Base-by-base conservation (phyloP, 2,113 vertebrate species). In the Acrocephalus kingi region DNA sequence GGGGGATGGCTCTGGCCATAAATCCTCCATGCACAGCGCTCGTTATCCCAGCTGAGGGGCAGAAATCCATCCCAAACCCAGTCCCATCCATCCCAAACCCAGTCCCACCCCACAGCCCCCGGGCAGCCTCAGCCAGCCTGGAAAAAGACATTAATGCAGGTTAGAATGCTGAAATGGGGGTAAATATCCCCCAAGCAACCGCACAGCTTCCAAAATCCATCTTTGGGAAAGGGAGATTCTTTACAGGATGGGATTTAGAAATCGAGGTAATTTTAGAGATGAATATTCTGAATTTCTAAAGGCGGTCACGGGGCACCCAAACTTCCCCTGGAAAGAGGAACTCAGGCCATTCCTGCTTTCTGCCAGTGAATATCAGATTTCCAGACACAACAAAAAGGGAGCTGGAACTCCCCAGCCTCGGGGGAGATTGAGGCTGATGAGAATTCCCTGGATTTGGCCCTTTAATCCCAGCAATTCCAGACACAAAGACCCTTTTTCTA, bases 281-380 rank as follows among this genome's bases (percentile, higher is more conserved):
- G 58, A n/a, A 3, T 43, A 13, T 43, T 78, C 48, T 7, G 8
- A 1, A 3, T 20, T 63, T 22, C 62, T 17, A 2, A 5, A 37
- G 19, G 43, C 0, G 2, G 4, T 5, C 3, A 8, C 22, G 2
- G 35, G 9, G 7, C 17, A 14, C 3, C 1, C 51, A 23, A 22
- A 24, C 1, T 3, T 35, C 25, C 31, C 43, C 28, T 0, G 6
- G 30, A 7, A 6, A 43, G 45, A 8, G 37, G 51, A 66, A 41
- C 6, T 18, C 4, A 1, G 19, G n/a, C 37, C 7, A 2, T 0
- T 7, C 4, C 0, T 2, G 31, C 3, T 7, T 35, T 1, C 4
- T 17, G 0, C 3, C 30, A 3, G 20, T 4, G 45, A 49, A 18
- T 5, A 1, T 13, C 17, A 3, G 13, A 2, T 1, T 9, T 1